Evolutionary conservation across 2,888 invertebrate genomes (phyloP).

Genomic region (Scaptomyza tumidula): DNA sequence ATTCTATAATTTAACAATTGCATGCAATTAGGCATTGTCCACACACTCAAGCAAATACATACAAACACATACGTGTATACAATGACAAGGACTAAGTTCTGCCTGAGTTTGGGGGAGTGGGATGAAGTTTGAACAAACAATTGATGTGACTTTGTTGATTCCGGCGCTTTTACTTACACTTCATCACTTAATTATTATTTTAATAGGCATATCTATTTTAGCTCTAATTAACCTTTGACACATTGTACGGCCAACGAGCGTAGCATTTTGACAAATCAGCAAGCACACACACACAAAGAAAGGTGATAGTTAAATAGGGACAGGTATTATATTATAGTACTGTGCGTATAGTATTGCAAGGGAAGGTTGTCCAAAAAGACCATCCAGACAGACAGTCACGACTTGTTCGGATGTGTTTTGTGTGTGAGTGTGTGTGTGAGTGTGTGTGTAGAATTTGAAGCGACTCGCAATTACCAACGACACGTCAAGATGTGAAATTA

Average conservation of each 20-base stretch:
- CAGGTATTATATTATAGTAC: constrained; percentile 2
- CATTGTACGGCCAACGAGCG: constrained; percentile 47
- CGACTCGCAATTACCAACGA: constrained; percentile 80
- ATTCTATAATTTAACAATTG: constrained; percentile 56
- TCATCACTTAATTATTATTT: constrained; percentile 78
- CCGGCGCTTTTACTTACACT: constrained; percentile 53
- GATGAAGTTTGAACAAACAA: constrained; percentile 18
- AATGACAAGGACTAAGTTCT: not conserved
- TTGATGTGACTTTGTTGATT: constrained; percentile 55
- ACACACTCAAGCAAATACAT: not conserved
- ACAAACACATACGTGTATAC: not conserved
- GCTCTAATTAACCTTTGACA: constrained; percentile 79
- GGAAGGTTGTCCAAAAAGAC: constrained; percentile 42
- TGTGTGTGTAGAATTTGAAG: constrained; percentile 71
- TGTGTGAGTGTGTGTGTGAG: constrained; percentile 16
- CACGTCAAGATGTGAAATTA: constrained; percentile 81
- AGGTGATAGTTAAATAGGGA: constrained; percentile 49
- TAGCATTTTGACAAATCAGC: constrained; percentile 76
- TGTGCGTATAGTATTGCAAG: not conserved
- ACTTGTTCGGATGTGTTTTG: constrained; percentile 44
- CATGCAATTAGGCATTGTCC: constrained; percentile 43
- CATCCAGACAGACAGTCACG: constrained; percentile 48
- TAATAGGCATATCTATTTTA: constrained; percentile 76
- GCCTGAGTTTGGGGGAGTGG: not conserved
- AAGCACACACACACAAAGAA: constrained; percentile 48